These are phyloP conservation scores for Autographa pulchrina DNA, from an alignment of 2,888 invertebrate genomes.

Conservation along the genomic window DNA sequence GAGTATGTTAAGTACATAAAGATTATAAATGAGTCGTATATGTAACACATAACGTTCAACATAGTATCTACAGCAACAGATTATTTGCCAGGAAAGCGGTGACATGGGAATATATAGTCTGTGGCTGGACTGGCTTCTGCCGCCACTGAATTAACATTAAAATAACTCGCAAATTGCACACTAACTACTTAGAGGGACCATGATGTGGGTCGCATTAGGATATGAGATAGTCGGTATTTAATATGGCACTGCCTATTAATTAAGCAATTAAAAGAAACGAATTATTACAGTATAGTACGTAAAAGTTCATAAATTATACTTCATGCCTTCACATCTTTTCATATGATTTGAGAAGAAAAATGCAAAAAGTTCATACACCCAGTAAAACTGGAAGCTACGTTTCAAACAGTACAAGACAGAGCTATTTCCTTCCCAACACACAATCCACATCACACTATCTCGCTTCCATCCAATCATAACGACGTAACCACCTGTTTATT, in stretches of 20 bases:
- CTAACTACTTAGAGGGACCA: slow-evolving; percentile 63
- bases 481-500: slow-evolving; percentile 29
- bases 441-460: slow-evolving; percentile 19
- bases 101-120: slow-evolving; percentile 60
- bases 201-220: slow-evolving; percentile 31
- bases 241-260: too few species aligned
- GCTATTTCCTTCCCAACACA: background rate
- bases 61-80: slow-evolving; percentile 42
- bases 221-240: background rate
- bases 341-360: background rate
- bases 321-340: too few species aligned
- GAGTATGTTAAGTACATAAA: background rate
- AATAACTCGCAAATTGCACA: slow-evolving; percentile 71
- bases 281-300: too few species aligned
- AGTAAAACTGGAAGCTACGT: background rate
- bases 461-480: slow-evolving; percentile 14
- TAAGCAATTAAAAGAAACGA: too few species aligned
- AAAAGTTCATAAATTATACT: too few species aligned
- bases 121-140: slow-evolving; percentile 53
- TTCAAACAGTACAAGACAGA: background rate
- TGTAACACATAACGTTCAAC: slow-evolving; percentile 42
- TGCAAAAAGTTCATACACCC: background rate
- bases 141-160: slow-evolving; percentile 69
- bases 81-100: slow-evolving; percentile 51
- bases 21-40: slow-evolving; percentile 35